Evolutionary conservation across 1,140 invertebrate genomes (phyloP).

Genomic region (Holcopasites calliopsidis): DNA sequence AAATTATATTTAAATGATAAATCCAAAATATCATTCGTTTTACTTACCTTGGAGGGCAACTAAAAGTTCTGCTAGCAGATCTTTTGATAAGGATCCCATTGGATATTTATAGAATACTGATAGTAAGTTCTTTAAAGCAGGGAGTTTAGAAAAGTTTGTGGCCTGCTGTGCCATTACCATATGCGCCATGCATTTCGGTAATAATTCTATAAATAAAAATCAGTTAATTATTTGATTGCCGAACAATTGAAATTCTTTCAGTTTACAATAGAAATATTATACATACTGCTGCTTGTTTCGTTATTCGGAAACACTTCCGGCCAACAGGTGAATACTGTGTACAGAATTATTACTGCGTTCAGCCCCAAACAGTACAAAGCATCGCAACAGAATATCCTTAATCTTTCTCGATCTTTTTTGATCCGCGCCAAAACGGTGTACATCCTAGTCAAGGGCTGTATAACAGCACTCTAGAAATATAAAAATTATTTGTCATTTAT

Average conservation of each 20-base stretch:
- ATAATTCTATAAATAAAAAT: slow-evolving; percentile 62
- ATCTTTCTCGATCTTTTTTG: slow-evolving; percentile 72
- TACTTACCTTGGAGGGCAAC: slow-evolving; percentile 60
- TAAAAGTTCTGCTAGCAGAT: slow-evolving; percentile 56
- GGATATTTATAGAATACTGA: slow-evolving; percentile 65
- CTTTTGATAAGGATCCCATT: slow-evolving; percentile 14
- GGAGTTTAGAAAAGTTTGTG: slow-evolving; percentile 38
- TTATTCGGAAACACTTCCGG: slow-evolving; percentile 73
- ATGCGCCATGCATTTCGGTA: slow-evolving; percentile 68
- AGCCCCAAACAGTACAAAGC: slow-evolving; percentile 70
- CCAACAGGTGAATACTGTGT: slow-evolving; percentile 69
- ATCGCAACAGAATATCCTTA: slow-evolving; percentile 73
- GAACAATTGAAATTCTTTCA: background rate
- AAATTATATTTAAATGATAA: slow-evolving; percentile 9
- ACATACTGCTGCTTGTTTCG: slow-evolving; percentile 56
- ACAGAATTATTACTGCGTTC: slow-evolving; percentile 62
- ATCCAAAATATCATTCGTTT: slow-evolving; percentile 5
- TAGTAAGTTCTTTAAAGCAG: slow-evolving; percentile 60
- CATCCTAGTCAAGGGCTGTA: slow-evolving; percentile 64
- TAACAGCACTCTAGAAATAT: slow-evolving; percentile 48
- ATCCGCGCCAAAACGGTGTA: slow-evolving; percentile 67
- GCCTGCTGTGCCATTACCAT: slow-evolving; percentile 47
- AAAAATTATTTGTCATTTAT: slow-evolving; percentile 8
- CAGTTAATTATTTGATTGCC: background rate
- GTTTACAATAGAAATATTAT: background rate